Conservation (phyloP, 2,888 invertebrate genomes). For the Oscheius onirici region DNA sequence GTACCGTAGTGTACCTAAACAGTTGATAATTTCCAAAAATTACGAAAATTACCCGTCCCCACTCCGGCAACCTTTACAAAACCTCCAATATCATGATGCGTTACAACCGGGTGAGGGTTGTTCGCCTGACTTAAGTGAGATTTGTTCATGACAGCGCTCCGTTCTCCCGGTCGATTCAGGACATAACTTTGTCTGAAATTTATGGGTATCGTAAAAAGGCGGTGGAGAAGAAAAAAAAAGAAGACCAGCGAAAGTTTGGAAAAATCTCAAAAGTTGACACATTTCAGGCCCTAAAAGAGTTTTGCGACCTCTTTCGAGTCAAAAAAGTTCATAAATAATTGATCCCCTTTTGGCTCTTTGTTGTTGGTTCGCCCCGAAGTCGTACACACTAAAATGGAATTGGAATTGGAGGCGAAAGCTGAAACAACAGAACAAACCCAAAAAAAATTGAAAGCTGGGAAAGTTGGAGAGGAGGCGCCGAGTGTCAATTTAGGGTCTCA, state of each 20-base stretch:
- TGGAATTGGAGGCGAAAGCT: neutral
- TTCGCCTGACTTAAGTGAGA: constrained; percentile 35
- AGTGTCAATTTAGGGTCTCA: neutral
- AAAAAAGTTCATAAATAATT: neutral
- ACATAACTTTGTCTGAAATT: neutral
- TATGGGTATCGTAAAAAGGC: neutral
- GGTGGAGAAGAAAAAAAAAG: neutral
- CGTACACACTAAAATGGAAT: neutral
- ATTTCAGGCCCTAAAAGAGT: neutral
- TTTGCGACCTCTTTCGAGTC: neutral
- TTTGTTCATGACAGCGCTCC: constrained; percentile 25
- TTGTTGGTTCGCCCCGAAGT: neutral
- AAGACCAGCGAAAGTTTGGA: neutral
- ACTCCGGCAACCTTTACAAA: constrained; percentile 47
- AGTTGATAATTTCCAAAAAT: neutral
- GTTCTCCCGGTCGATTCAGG: neutral
- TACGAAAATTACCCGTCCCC: constrained; percentile 34
- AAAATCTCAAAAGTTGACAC: neutral
- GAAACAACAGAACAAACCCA: neutral
- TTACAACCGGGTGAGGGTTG: constrained; percentile 45
- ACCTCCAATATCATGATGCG: constrained; percentile 45
- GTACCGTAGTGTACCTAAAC: constrained; percentile 76
- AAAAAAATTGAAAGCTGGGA: neutral
- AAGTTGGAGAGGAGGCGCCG: neutral
- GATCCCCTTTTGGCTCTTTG: neutral